These are phyloP conservation scores for Rhadina sibilatrix DNA, from an alignment of 2,113 vertebrate genomes.

Conservation along the genomic window DNA sequence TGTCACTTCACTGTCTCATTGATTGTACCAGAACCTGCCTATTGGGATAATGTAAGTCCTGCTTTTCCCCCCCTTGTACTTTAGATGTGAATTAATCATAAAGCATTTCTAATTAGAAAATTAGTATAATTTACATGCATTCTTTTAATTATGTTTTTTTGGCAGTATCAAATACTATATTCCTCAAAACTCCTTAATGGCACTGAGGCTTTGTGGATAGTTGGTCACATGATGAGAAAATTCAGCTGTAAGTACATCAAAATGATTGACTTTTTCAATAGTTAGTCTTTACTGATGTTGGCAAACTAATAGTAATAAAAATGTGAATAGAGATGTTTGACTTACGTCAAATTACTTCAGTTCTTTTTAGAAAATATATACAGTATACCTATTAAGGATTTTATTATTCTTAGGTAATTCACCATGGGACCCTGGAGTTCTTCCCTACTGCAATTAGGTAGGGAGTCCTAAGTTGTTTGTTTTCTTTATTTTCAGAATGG, in stretches of 20 bases:
- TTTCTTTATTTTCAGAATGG: background rate
- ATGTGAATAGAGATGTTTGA: background rate
- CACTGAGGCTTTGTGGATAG: slow-evolving; percentile 62
- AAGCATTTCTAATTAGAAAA: slow-evolving; percentile 16
- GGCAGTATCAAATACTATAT: slow-evolving; percentile 66
- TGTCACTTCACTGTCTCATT: slow-evolving; percentile 59
- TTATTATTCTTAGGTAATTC: background rate
- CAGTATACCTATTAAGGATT: background rate
- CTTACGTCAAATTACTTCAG: background rate
- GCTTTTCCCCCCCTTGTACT: slow-evolving; percentile 22
- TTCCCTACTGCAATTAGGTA: background rate
- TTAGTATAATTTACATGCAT: slow-evolving; percentile 43
- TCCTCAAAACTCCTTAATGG: slow-evolving; percentile 63
- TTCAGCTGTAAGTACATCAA: slow-evolving; percentile 58
- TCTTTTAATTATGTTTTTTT: slow-evolving; percentile 67
- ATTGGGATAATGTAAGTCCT: slow-evolving; percentile 62
- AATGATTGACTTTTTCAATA: slow-evolving; percentile 57
- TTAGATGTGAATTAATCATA: slow-evolving; percentile 36
- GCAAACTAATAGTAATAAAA: background rate
- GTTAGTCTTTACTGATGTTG: slow-evolving; percentile 33
- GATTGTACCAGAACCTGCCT: slow-evolving; percentile 55
- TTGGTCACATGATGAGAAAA: slow-evolving; percentile 66
- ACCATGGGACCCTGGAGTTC: background rate
- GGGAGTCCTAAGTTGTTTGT: background rate
- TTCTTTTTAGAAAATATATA: slow-evolving; percentile 3